Evolutionary conservation across 35 echinoderm and acorn worm genomes (phyloP), one percentile per base, ranked within the genome.

Genomic region (Apostichopus japonicus): DNA sequence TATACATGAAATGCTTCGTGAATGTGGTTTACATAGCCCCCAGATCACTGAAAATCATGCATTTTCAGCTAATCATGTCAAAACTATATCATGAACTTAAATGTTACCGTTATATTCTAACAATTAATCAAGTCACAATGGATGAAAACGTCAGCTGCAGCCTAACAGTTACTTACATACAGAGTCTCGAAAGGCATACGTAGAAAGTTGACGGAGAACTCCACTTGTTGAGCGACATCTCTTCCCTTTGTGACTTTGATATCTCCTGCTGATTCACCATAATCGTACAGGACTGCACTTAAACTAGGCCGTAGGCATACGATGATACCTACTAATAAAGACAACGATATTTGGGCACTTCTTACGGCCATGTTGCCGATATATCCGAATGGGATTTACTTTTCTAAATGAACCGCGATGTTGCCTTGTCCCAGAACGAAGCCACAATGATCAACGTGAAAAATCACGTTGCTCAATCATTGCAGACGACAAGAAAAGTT

Each of bases 181-280:
- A 72, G 22, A 0, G 86, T 89, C 16, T 89, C 86, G 63, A 89
- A 89, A 63, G 86, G 86, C 86, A 89, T 89, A 25, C 86, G 86
- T 51, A 89, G 67, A 54, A 89, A 89, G 86, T 89, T 89, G 4
- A 89, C 86, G 10, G 22, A 53, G 62, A 89, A 89, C 62, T 89
- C 86, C 24, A 89, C 86, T 89, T 59, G 56, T 65, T 89, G 86
- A n/a, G 86, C 62, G 24, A 89, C 61, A 54, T 89, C 86, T 59
- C 62, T 59, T 89, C 86, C 86, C n/a, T 87, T 87, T 23, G 17
- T 21, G 65, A 87, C 86, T 63, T 87, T 87, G 5, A 8, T 27
- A 51, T 87, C 86, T 61, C 86, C 86, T 6, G 24, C 54, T 61
- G 53, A 6, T 65, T 87, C 86, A 44, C 86, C 86, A 87, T 61